A percentile compares a stretch with the other conserved stretches of the same genome.
Conservation (phyloP, 2,113 vertebrate genomes). For the Ahaetulla prasina region DNA sequence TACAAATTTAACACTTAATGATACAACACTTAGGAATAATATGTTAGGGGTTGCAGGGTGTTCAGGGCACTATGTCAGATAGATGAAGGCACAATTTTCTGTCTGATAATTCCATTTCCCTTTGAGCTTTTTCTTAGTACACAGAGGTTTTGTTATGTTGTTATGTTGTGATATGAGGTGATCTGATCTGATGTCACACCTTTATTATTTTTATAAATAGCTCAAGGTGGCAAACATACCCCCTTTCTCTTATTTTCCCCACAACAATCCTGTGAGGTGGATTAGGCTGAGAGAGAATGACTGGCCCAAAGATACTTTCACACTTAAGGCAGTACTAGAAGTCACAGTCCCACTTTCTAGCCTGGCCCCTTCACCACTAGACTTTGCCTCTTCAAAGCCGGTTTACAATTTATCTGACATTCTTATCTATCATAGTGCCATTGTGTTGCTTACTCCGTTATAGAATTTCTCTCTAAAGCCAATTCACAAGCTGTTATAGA, state of each 20-base stretch:
- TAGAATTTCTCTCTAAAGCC: neutral
- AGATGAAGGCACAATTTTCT: neutral
- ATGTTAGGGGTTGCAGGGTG: neutral
- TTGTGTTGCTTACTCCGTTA: neutral
- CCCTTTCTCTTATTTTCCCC: neutral
- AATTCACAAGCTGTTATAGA: neutral
- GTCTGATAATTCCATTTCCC: neutral
- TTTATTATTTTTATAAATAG: neutral
- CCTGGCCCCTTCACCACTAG: neutral
- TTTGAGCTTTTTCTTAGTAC: neutral
- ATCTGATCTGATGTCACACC: neutral
- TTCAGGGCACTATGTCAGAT: neutral
- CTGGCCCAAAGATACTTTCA: neutral
- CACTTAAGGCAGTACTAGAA: neutral
- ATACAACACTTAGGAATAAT: too few species aligned
- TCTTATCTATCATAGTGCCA: neutral
- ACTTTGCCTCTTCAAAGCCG: neutral
- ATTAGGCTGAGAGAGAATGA: neutral
- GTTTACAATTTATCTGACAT: neutral
- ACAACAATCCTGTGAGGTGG: neutral
- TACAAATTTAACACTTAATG: too few species aligned
- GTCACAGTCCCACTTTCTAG: neutral
- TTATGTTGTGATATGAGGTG: accelerated
- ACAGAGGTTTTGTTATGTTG: neutral
- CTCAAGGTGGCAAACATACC: neutral